Conservation (phyloP, 2,113 vertebrate species). For the Crotalus helleri region DNA sequence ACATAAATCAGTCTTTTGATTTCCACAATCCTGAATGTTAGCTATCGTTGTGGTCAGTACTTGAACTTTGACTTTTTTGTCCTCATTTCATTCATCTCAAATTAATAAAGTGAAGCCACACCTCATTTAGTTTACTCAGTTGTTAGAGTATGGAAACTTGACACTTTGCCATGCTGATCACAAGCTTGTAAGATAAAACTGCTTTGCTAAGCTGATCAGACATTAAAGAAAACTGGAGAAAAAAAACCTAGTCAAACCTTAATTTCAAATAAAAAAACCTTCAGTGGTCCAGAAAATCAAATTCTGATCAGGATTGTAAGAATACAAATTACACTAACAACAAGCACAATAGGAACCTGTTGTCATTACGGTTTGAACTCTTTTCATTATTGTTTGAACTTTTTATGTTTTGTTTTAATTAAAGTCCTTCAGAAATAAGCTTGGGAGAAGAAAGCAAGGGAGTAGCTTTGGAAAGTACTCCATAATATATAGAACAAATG, state of each 20-base stretch:
- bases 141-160: background rate
- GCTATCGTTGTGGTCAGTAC: background rate
- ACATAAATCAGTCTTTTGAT: background rate
- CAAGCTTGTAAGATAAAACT: slow-evolving; percentile 24
- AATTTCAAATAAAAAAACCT: background rate
- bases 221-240: slow-evolving; percentile 34
- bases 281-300: background rate
- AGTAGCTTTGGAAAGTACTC: accelerated
- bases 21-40: background rate
- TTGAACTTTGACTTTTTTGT: background rate
- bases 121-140: background rate
- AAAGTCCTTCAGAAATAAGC: background rate
- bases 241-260: slow-evolving; percentile 9
- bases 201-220: slow-evolving; percentile 16
- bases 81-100: background rate
- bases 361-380: background rate
- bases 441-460: background rate
- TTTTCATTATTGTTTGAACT: background rate
- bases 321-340: background rate
- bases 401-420: background rate
- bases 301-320: background rate
- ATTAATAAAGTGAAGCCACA: background rate
- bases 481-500: background rate
- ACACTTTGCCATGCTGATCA: background rate
- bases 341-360: background rate